A percentile compares a stretch with the other conserved stretches of the same genome.
These are phyloP conservation scores for Acrobasis consociella DNA, from an alignment of 2,888 invertebrate genomes.

Conservation along the genomic window DNA sequence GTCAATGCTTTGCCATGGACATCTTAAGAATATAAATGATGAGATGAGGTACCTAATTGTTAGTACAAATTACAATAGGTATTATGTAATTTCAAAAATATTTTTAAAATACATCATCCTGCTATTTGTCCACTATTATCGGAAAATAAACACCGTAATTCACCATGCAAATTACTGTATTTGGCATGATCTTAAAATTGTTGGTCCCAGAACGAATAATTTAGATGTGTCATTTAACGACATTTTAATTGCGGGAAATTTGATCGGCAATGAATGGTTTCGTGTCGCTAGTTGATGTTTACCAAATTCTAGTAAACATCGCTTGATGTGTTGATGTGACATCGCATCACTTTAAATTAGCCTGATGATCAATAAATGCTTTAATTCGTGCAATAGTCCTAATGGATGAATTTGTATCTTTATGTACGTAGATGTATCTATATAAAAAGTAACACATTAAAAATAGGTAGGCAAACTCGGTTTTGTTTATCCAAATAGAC, in stretches of 20 bases:
- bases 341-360: background rate
- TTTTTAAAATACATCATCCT: background rate
- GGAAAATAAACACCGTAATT: background rate
- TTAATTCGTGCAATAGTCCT: background rate
- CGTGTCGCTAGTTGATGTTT: background rate
- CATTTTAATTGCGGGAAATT: slow-evolving; percentile 46
- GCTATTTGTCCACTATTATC: background rate
- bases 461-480: background rate
- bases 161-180: background rate
- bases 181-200: slow-evolving; percentile 9
- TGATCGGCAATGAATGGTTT: slow-evolving; percentile 15
- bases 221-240: slow-evolving; percentile 46
- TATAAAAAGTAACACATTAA: background rate
- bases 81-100: background rate
- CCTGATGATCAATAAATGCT: slow-evolving; percentile 16
- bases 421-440: background rate
- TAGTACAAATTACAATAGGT: too few relatives aligned
- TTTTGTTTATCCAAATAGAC: too few relatives aligned
- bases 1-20: too few relatives aligned
- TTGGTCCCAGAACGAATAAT: slow-evolving; percentile 7
- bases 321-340: too few relatives aligned
- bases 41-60: too few relatives aligned
- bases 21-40: too few relatives aligned
- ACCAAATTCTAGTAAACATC: slow-evolving; percentile 1
- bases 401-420: background rate